These are phyloP conservation scores for Sylvia borin DNA, from an alignment of 2,797 vertebrate genomes.

Conservation along the genomic window DNA sequence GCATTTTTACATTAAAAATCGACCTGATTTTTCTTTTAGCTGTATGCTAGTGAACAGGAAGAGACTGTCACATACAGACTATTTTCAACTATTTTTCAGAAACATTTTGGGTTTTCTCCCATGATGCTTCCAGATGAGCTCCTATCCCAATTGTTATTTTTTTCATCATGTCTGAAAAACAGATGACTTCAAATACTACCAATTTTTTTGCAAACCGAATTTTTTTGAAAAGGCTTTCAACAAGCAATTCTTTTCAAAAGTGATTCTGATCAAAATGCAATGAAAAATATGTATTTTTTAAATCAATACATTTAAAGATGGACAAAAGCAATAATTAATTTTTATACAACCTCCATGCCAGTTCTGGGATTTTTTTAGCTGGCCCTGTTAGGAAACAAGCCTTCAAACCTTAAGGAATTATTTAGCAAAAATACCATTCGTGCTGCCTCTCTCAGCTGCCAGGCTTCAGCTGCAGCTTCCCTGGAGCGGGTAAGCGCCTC, in stretches of 20 bases:
- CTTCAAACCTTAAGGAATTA: background rate
- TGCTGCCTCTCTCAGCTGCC: background rate
- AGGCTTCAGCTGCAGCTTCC: background rate
- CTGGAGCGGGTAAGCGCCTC: background rate
- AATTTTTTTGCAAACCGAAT: background rate
- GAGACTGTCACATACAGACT: background rate
- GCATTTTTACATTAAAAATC: conserved; percentile 23
- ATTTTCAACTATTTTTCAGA: background rate
- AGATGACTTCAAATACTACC: background rate
- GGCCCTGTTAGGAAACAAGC: background rate
- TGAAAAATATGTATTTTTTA: background rate
- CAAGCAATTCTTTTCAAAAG: background rate
- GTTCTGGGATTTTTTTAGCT: background rate
- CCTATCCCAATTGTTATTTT: background rate
- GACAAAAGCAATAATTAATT: background rate
- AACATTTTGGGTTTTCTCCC: background rate
- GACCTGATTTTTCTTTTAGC: background rate
- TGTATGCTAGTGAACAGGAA: background rate
- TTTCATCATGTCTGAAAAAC: background rate
- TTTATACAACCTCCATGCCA: background rate
- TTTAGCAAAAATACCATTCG: background rate
- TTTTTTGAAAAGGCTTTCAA: background rate
- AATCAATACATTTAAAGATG: background rate
- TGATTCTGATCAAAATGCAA: background rate
- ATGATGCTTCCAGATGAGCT: background rate